These are phyloP conservation scores for Fulica atra DNA, from an alignment of 2,113 vertebrate genomes.

Conservation along the genomic window DNA sequence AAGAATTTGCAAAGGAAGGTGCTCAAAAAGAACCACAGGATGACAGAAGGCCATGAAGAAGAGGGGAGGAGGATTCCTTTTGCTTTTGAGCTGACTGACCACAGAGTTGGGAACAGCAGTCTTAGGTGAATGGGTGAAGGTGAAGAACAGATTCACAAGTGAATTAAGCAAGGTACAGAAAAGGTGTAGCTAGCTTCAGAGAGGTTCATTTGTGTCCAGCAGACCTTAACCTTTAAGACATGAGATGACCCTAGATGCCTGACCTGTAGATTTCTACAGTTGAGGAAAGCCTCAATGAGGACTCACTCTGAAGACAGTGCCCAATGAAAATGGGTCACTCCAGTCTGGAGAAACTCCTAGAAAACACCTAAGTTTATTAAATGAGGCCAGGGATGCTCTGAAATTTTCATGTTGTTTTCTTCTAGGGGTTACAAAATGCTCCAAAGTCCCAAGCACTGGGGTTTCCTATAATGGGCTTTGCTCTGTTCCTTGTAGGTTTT, in stretches of 20 bases:
- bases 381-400: not conserved
- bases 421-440: not conserved
- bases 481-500: not conserved
- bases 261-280: not conserved
- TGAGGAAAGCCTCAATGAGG: not conserved
- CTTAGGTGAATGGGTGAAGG: not conserved
- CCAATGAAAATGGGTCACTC: not conserved
- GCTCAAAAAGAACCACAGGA: not conserved
- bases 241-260: not conserved
- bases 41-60: not conserved
- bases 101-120: not conserved
- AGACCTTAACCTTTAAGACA: not conserved
- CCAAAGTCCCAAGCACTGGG: fast-evolving
- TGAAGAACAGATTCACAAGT: not conserved
- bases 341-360: not conserved
- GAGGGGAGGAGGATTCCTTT: not conserved
- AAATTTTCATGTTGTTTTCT: not conserved
- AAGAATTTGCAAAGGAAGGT: not conserved
- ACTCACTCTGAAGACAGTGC: not conserved
- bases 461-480: not conserved
- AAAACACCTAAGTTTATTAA: not conserved
- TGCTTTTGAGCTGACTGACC: not conserved
- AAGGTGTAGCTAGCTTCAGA: not conserved
- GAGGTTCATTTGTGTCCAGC: not conserved
- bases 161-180: not conserved